These are phyloP conservation scores for Arremon aurantiirostris DNA, from an alignment of 2,797 vertebrate species.

Conservation along the genomic window DNA sequence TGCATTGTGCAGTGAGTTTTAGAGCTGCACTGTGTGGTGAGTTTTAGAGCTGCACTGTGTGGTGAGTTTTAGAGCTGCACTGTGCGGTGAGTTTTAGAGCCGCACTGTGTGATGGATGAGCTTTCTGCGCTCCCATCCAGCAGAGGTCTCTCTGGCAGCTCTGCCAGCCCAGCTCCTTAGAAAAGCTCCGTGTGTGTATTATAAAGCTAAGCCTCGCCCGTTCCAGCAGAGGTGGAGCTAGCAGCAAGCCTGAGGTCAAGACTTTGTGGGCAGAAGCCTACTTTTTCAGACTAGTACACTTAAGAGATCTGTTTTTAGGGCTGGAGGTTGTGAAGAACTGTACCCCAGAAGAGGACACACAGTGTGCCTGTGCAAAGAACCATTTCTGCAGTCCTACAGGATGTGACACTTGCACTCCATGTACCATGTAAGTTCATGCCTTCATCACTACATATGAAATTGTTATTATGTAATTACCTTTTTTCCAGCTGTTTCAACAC, in stretches of 20 bases:
- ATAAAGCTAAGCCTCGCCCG: accelerated
- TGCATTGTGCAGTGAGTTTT: neutral
- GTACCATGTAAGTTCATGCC: constrained; percentile 38
- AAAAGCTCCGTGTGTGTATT: neutral
- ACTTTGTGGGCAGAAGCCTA: neutral
- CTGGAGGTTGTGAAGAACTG: constrained; percentile 4
- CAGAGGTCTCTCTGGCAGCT: constrained; percentile 17
- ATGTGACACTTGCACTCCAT: neutral
- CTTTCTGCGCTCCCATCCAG: neutral
- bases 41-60: accelerated
- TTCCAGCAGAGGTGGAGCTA: neutral
- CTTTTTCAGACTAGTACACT: neutral
- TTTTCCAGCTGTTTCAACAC: neutral
- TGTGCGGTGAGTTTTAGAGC: neutral
- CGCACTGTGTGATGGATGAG: too few species aligned
- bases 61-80: neutral
- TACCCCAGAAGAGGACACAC: neutral
- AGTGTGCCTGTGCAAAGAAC: constrained; percentile 40
- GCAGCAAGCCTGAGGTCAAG: neutral
- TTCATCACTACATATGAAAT: neutral
- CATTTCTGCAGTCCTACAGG: neutral
- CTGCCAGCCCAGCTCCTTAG: accelerated
- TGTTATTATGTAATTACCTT: neutral
- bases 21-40: accelerated
- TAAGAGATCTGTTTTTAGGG: constrained; percentile 52